A percentile compares a stretch with the other conserved stretches of the same genome.
These are phyloP conservation scores for Eugnorisma glareosa DNA, from an alignment of 2,888 invertebrate genomes.

Conservation along the genomic window DNA sequence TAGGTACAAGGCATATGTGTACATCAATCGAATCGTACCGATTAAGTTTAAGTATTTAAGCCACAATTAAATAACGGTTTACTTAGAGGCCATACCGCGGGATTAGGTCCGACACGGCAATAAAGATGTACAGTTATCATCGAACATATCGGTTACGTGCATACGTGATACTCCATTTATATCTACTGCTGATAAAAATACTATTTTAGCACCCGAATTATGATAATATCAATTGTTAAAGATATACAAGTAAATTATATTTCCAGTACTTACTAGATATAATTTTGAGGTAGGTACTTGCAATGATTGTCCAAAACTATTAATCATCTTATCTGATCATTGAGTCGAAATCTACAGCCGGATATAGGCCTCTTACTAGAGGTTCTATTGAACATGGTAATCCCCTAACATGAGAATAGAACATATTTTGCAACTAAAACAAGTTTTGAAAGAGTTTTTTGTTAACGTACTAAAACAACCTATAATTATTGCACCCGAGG, in stretches of 20 bases:
- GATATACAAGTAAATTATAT: not conserved
- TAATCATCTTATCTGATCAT: not conserved
- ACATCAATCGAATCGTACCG: not conserved
- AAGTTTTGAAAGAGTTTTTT: not conserved
- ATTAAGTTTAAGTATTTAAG: not conserved
- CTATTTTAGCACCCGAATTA: constrained; percentile 5
- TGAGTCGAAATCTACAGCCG: not conserved
- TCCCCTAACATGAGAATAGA: too few relatives aligned
- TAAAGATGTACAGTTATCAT: constrained; percentile 8
- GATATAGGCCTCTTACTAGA: not conserved
- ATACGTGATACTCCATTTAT: constrained; percentile 22
- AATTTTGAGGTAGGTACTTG: not conserved
- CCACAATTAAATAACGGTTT: not conserved
- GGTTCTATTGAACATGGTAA: not conserved
- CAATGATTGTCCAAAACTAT: not conserved
- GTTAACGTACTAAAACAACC: not conserved
- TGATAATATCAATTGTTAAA: constrained; percentile 19
- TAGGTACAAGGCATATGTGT: not conserved
- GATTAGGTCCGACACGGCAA: not conserved
- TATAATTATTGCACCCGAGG: not conserved
- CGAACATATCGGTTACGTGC: constrained; percentile 18
- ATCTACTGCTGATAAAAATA: constrained; percentile 30
- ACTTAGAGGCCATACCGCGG: not conserved
- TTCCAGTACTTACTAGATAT: not conserved
- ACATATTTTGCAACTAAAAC: not conserved